Evolutionary conservation across 2,113 vertebrate species (phyloP).

Genomic region (Cygnus buccinator): DNA sequence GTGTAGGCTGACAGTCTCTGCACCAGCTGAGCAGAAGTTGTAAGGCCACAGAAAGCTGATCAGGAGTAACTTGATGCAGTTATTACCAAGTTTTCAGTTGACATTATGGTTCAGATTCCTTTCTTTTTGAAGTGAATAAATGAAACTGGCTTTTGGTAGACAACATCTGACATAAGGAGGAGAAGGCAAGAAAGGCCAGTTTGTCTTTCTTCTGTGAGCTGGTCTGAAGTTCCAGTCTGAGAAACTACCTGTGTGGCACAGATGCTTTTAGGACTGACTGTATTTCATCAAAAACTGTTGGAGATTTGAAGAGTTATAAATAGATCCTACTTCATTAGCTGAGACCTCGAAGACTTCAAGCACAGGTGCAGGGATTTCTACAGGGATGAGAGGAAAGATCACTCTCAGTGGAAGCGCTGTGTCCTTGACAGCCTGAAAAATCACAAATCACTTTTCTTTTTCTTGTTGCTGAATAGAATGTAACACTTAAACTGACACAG

Average conservation of each 20-base stretch:
- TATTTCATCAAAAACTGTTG: conserved; percentile 60
- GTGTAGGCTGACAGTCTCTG: not conserved
- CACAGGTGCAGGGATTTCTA: conserved; percentile 62
- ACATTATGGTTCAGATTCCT: not conserved
- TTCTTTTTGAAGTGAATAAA: not conserved
- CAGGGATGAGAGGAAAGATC: conserved; percentile 38
- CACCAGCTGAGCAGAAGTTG: not conserved
- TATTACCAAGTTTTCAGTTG: not conserved
- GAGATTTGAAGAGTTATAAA: conserved; percentile 64
- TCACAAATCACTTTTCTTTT: not conserved
- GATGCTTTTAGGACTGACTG: conserved; percentile 48
- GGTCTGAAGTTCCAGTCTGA: conserved; percentile 28
- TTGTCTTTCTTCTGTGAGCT: conserved; percentile 1
- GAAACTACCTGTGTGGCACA: conserved; percentile 23
- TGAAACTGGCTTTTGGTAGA: not conserved
- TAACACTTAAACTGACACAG: not conserved
- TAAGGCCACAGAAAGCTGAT: not conserved
- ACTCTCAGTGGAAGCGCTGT: not conserved
- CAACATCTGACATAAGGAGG: not conserved
- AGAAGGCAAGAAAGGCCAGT: not conserved
- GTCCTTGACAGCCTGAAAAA: conserved; percentile 58
- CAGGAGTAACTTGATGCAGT: not conserved
- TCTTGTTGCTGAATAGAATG: not conserved
- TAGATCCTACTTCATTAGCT: conserved; percentile 43
- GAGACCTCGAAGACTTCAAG: conserved; percentile 42